Conservation (phyloP, 1,140 invertebrate species). For the Zaprionus vittiger region DNA sequence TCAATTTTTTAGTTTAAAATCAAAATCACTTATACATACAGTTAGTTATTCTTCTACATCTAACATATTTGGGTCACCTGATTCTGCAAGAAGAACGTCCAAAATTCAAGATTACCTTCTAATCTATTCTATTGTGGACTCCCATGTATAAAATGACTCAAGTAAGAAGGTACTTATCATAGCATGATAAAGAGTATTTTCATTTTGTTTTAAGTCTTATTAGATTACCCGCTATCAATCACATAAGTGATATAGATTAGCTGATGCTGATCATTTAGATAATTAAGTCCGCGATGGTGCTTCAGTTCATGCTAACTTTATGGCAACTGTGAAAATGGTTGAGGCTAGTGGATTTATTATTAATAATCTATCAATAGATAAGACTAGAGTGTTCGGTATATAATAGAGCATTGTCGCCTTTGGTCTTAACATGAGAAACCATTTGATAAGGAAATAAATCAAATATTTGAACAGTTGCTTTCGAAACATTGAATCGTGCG, state of each 20-base stretch:
- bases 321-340: neutral
- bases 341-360: neutral
- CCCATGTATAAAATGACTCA: no score
- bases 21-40: no score
- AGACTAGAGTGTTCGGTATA: slow-evolving; percentile 12
- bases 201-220: neutral
- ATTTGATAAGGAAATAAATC: slow-evolving; percentile 17
- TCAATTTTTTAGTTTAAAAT: no score
- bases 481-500: slow-evolving; percentile 14
- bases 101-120: no score
- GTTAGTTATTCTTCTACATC: no score
- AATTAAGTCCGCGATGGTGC: neutral
- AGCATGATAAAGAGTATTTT: neutral
- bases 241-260: neutral
- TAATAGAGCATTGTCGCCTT: slow-evolving; percentile 15
- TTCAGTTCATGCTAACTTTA: neutral
- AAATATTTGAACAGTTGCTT: slow-evolving; percentile 7
- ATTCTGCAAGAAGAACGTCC: no score
- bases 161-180: no score
- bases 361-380: slow-evolving; percentile 17
- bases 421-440: slow-evolving; percentile 8
- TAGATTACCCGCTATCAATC: neutral
- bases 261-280: neutral
- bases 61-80: no score
- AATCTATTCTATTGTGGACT: no score